These are phyloP conservation scores for Brachypteracias leptosomus DNA, from an alignment of 2,113 vertebrate species.

Conservation along the genomic window DNA sequence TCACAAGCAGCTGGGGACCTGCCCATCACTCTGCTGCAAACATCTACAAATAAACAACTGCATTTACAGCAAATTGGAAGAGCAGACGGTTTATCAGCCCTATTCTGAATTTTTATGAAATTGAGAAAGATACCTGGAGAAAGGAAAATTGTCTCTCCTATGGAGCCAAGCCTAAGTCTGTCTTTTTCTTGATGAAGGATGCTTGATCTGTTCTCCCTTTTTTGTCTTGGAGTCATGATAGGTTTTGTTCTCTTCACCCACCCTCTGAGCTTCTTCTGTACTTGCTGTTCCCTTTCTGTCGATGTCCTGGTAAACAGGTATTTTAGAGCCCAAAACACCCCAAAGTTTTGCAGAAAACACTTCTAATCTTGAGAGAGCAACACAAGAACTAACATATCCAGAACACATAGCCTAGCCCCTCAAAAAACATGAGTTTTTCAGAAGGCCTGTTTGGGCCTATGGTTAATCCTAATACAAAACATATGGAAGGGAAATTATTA, in stretches of 20 bases:
- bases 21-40: neutral
- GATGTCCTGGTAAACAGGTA: neutral
- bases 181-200: neutral
- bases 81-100: neutral
- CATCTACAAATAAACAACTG: neutral
- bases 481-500: neutral
- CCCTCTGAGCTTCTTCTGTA: neutral
- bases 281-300: neutral
- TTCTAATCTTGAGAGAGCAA: neutral
- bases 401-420: neutral
- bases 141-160: fast-evolving
- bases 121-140: neutral
- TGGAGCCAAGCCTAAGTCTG: neutral
- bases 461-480: neutral
- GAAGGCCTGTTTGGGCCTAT: fast-evolving
- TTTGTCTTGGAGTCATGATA: neutral
- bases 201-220: neutral
- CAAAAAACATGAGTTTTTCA: neutral
- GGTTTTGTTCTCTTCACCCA: neutral
- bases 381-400: neutral
- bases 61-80: neutral
- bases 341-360: neutral
- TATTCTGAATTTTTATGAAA: neutral
- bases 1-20: neutral
- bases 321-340: neutral